Base-by-base conservation (phyloP, 2,113 vertebrate genomes). In the Oryzias curvinotus region DNA sequence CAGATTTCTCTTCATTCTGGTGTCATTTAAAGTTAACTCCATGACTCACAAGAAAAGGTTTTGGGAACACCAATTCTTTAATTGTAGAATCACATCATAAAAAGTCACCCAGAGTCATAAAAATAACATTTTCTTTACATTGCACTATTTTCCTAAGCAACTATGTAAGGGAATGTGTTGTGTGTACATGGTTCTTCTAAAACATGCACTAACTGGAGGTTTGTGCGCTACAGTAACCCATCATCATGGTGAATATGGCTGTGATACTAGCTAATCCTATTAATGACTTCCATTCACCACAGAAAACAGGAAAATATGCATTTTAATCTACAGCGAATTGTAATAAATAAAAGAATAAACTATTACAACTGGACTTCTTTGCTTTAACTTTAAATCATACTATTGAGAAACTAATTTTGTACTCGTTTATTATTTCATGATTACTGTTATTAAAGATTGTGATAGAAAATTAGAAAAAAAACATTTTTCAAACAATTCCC, bases 181-280 rank as follows among this genome's bases (percentile, higher is more conserved):
- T 16, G 42, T 48, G 36, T 50, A 19, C 6, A 2, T 19, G n/a
- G 4, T 72, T 36, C n/a, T 62, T 54, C 53, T 64, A 52, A 14
- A 52, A 7, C 3, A 50, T 74, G 46, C 28, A 77, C 65, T 77
- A 78, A 74, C 42, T 78, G 58, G 79, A 62, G 60, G 46, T 63
- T 60, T 55, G 15, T 73, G 44, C 58, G 60, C 52, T 63, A 55
- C 10, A 23, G n/a, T 46, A 47, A 44, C 45, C 41, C 21, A 23
- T 28, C 4, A 28, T 28, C 6, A 28, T 28, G 1, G 26, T 5
- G 26, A 28, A 28, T 28, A 28, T 5, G 26, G 6, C 6, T 28
- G 26, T 28, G 26, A 4, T 7, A 36, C 12, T 36, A 12, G 36
- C 36, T 36, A 36, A 36, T 36, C 36, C 10, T 36, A 3, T 36